Percentiles rank a stretch among this genome's conserved stretches.
Conservation (phyloP, 1,140 invertebrate genomes). For the Phymastichus coffea region DNA sequence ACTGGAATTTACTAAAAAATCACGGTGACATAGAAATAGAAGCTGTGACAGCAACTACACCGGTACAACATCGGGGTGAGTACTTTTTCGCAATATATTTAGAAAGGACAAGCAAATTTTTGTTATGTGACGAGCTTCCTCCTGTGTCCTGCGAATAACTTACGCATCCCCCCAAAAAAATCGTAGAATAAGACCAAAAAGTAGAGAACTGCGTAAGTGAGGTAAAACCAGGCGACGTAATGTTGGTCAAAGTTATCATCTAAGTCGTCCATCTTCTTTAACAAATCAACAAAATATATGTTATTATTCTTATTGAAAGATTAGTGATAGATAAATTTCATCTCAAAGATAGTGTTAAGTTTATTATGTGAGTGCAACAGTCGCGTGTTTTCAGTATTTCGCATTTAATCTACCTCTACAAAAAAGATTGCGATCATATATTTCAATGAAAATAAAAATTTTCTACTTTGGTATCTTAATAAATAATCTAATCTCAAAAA, state of each 20-base stretch:
- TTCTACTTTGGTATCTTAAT: too few species aligned
- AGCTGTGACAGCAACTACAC: conserved; percentile 9
- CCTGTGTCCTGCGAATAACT: too few species aligned
- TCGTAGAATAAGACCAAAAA: conserved; percentile 35
- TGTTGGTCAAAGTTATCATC: conserved; percentile 24
- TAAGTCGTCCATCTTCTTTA: background rate
- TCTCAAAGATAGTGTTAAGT: too few species aligned
- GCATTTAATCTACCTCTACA: too few species aligned
- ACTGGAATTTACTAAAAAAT: conserved; percentile 62
- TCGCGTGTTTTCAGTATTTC: too few species aligned
- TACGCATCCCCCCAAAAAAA: conserved; percentile 40
- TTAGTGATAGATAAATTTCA: too few species aligned
- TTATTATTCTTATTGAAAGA: too few species aligned
- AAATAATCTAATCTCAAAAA: too few species aligned
- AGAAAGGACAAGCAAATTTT: background rate
- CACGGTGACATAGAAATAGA: conserved; percentile 44
- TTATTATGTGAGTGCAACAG: too few species aligned
- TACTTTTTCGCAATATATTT: background rate
- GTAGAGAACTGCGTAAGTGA: conserved; percentile 33
- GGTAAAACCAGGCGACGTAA: conserved; percentile 34
- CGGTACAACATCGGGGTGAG: conserved; percentile 39
- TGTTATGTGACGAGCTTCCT: background rate
- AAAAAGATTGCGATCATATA: too few species aligned
- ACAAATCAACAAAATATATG: too few species aligned
- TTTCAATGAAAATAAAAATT: too few species aligned